A percentile compares a stretch with the other conserved stretches of the same genome.
Evolutionary conservation across 2,888 invertebrate genomes (phyloP).

Genomic region (Prosopocoilus inquinatus): DNA sequence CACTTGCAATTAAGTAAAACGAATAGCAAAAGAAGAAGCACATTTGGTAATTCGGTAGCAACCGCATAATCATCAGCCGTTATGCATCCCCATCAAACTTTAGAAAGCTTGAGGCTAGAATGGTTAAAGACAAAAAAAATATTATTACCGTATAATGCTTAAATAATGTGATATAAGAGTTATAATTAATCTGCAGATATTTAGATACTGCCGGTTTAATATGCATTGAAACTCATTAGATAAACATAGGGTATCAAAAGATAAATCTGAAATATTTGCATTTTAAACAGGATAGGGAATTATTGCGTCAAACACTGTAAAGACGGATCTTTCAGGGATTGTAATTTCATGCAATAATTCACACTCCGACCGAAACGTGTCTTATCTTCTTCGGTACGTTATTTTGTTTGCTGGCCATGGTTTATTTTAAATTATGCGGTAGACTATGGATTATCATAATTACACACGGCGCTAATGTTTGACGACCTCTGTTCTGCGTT

Average conservation of each 20-base stretch:
- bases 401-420: conserved; percentile 24
- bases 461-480: conserved; percentile 27
- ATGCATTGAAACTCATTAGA: conserved; percentile 8
- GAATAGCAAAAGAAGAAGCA: too few relatives aligned
- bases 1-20: too few relatives aligned
- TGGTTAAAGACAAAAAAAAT: too few relatives aligned
- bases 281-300: conserved; percentile 4
- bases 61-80: too few relatives aligned
- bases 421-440: conserved; percentile 25
- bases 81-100: too few relatives aligned
- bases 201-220: conserved; percentile 10
- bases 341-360: conserved; percentile 19
- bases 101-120: too few relatives aligned
- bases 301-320: neutral
- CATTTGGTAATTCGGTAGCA: too few relatives aligned
- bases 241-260: conserved; percentile 8
- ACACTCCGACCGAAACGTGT: conserved; percentile 25
- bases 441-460: conserved; percentile 28
- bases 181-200: too few relatives aligned
- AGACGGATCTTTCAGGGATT: conserved; percentile 14
- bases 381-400: conserved; percentile 26
- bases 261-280: conserved; percentile 16
- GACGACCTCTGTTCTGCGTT: conserved; percentile 20
- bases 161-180: too few relatives aligned
- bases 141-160: too few relatives aligned